These are phyloP conservation scores for Vombatus ursinus DNA, from an alignment of 2,113 vertebrate species.

Conservation along the genomic window DNA sequence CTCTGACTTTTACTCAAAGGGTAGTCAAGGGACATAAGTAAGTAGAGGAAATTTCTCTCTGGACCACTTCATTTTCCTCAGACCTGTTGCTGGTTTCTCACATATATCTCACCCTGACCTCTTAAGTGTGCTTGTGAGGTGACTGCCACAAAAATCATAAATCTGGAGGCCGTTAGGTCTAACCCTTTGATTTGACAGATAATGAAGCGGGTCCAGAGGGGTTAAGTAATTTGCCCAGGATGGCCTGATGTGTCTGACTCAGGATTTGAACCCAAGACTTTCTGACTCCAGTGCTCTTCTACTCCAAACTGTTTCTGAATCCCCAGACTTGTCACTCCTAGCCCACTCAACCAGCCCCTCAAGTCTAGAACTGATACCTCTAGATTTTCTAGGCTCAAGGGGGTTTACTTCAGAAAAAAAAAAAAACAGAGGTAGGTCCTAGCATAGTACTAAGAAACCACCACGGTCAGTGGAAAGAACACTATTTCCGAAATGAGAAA, in stretches of 20 bases:
- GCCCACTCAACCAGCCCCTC: background rate
- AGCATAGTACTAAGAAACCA: background rate
- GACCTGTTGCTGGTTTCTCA: background rate
- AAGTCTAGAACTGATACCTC: background rate
- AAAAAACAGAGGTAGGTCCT: background rate
- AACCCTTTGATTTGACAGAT: background rate
- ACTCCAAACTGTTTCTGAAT: background rate
- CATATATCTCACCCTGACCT: accelerated
- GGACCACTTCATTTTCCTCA: background rate
- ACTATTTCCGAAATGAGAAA: background rate
- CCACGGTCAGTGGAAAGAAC: background rate
- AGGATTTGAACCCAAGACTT: background rate
- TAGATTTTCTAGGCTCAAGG: background rate
- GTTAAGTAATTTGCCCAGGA: background rate
- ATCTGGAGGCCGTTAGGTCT: background rate
- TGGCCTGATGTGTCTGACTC: background rate
- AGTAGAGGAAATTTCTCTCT: no score
- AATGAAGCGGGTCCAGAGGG: background rate
- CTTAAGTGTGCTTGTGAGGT: background rate
- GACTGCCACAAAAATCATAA: background rate
- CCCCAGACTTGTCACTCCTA: background rate
- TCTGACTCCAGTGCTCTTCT: background rate
- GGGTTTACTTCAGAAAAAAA: background rate
- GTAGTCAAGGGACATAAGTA: background rate
- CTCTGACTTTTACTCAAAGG: background rate